phyloP scores from a whole-genome alignment of 2,888 invertebrate genomes.

The Synergus japonicus region DNA sequence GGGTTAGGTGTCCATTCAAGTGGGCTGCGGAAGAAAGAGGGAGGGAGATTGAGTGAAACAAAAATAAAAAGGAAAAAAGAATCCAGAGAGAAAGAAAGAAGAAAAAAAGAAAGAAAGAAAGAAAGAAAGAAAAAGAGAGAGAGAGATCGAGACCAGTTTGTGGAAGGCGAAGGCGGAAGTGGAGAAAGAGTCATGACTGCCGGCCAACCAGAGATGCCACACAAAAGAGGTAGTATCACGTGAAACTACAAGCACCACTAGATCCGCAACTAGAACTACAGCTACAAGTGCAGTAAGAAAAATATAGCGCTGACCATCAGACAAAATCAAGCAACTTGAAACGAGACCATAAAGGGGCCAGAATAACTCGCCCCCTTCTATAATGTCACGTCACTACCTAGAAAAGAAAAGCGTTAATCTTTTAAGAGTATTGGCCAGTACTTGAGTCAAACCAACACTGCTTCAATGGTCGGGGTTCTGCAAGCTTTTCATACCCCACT shows the following conservation, averaged over 20 bases:
- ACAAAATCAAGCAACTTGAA: conserved; percentile 47
- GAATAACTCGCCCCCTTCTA: conserved; percentile 48
- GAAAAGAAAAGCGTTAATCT: conserved; percentile 70
- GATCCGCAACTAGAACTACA: not conserved
- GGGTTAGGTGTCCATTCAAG: conserved; percentile 37
- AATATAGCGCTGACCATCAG: conserved; percentile 32
- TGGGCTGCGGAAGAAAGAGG: not conserved
- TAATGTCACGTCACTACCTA: conserved; percentile 68
- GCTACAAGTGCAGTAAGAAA: conserved; percentile 41
- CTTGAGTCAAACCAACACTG: conserved; percentile 22
- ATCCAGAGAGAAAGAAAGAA: conserved; percentile 48
- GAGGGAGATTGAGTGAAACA: conserved; percentile 19
- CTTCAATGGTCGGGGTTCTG: conserved; percentile 2
- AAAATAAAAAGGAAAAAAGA: conserved; percentile 48
- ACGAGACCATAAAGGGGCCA: conserved; percentile 45
- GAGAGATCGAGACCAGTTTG: conserved; percentile 46
- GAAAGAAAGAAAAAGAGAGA: conserved; percentile 49
- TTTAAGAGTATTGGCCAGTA: conserved; percentile 67
- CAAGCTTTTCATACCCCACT: conserved; percentile 25
- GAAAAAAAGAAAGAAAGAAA: conserved; percentile 49
- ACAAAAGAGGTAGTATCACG: not conserved
- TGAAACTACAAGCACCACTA: not conserved
- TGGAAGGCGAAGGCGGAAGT: conserved; percentile 32
- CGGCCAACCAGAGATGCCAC: conserved; percentile 36
- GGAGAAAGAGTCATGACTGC: conserved; percentile 37